phyloP scores from a whole-genome alignment of 2,113 vertebrate species.

The Chamaetylas fuelleborni region DNA sequence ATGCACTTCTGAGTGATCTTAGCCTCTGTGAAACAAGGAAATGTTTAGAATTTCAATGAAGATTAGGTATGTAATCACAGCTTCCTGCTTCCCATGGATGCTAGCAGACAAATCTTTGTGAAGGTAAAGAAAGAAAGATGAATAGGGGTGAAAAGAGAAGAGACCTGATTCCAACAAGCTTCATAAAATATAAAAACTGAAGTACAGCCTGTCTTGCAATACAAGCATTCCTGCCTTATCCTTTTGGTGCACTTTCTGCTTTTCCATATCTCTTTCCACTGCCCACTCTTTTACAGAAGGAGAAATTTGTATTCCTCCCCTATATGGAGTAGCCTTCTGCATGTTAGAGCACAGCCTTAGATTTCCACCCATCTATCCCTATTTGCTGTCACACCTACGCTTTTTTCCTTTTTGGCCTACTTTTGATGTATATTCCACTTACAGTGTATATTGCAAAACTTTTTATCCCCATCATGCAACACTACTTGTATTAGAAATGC shows the following conservation, averaged over 20 bases:
- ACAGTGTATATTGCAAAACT: background rate
- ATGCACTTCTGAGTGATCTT: background rate
- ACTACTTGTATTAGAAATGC: background rate
- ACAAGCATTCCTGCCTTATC: background rate
- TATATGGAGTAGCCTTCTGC: background rate
- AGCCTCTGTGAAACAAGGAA: background rate
- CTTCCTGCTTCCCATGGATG: background rate
- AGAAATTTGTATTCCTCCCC: background rate
- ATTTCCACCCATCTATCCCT: background rate
- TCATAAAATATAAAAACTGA: background rate
- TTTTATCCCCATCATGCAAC: background rate
- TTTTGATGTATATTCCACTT: background rate
- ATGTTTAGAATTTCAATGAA: conserved; percentile 20
- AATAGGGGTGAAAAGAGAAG: background rate
- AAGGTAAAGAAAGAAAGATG: background rate
- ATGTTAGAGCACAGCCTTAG: background rate
- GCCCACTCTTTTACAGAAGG: background rate
- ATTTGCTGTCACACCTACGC: background rate
- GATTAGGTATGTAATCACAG: background rate
- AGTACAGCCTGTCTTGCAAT: background rate
- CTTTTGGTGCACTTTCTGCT: conserved; percentile 12
- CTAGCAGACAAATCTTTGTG: background rate
- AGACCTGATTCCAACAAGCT: background rate
- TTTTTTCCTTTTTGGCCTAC: background rate
- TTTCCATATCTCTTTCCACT: background rate